Evolutionary conservation across 2,113 vertebrate species (phyloP).

Genomic region (Mustela nigripes): DNA sequence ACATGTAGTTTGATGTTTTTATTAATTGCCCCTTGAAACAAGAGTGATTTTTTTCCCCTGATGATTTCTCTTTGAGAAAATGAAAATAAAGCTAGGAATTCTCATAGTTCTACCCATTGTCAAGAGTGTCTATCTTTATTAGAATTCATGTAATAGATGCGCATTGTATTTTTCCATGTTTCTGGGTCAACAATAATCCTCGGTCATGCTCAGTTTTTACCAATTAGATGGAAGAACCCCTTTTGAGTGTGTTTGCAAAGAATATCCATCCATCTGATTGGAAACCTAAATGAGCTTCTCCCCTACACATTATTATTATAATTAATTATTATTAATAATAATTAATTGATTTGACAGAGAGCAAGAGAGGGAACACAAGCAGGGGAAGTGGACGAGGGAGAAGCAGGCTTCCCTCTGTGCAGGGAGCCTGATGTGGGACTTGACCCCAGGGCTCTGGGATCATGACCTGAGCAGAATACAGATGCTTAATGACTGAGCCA

Average conservation of each 20-base stretch:
- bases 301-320: neutral
- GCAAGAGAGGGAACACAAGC: too few relatives aligned
- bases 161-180: neutral
- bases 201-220: neutral
- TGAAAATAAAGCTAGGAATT: neutral
- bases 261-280: neutral
- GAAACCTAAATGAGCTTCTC: neutral
- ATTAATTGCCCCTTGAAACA: neutral
- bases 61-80: neutral
- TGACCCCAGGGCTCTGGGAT: too few relatives aligned
- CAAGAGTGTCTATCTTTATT: neutral
- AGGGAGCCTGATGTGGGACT: too few relatives aligned
- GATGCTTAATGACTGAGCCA: too few relatives aligned
- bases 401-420: too few relatives aligned
- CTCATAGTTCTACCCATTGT: neutral
- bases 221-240: neutral
- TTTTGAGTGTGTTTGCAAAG: neutral
- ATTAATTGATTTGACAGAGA: too few relatives aligned
- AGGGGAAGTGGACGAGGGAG: too few relatives aligned
- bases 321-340: too few relatives aligned
- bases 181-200: neutral
- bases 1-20: rapidly evolving
- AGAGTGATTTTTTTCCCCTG: neutral
- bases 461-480: too few relatives aligned
- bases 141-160: neutral